Base-by-base conservation (phyloP, 30 jellyfish, hydroid and myxozoan genomes). In the Hydractinia echinata region DNA sequence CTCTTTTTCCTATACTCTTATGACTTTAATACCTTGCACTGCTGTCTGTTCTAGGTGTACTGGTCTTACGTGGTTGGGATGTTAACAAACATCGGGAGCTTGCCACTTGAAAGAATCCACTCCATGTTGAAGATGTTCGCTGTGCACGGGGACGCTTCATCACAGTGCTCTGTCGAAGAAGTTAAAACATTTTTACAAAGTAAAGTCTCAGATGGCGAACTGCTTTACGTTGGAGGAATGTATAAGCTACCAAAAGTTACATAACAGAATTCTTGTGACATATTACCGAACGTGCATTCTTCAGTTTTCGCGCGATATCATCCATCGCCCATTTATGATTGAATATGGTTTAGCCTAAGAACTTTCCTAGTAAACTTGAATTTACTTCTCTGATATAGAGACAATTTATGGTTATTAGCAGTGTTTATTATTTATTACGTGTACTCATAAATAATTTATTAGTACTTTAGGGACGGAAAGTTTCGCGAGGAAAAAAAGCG, bases 51-150 rank as follows among this genome's bases (percentile, higher is more conserved):
- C 48, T 56, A 92, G 98, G 83, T 88, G 51, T 92, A 92, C 61
- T 92, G 98, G 98, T 92, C 96, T 4, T 92, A 86, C 76, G 93
- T 92, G 51, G 96, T 92, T 15, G 98, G 98, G n/a, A 92, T 92
- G 98, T 87, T 92, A 39, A 86, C 98, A 39, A 92, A 92, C 66
- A 92, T 92, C 66, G 98, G 98, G 1, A 67, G 90, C 14, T 78
- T 92, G 76, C 94, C 98, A 7, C 60, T 92, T 69, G 98, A 92
- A 15, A 78, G 98, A 55, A 92, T 92, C 18, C 98, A 92, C 78
- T 79, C 98, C 62, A 86, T 86, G 96, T 73, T 92, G 94, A 92
- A 87, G 78, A 92, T 92, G 98, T 92, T 92, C 62, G 98, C 98
- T 21, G 84, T 81, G 54, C 95, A 88, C 18, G 96, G 95, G 4